Evolutionary conservation across 2,888 invertebrate genomes (phyloP).

Genomic region (Baccha elongata): DNA sequence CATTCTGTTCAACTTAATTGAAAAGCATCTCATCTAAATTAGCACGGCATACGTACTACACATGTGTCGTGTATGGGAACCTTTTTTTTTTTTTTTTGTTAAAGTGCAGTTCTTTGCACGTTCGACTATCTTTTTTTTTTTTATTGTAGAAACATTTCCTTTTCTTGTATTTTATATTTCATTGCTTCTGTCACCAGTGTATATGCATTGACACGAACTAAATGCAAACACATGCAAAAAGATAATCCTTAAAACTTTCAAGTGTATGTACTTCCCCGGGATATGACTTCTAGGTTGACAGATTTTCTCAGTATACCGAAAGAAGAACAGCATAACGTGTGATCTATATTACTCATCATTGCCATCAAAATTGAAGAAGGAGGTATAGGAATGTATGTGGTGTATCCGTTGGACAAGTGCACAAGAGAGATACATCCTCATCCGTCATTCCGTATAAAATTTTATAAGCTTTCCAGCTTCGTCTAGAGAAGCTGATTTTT

Average conservation of each 20-base stretch:
- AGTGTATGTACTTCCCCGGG: conserved; percentile 24
- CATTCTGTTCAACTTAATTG: conserved; percentile 68
- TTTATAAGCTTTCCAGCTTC: conserved; percentile 42
- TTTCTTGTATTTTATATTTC: background rate
- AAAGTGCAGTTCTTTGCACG: conserved; percentile 73
- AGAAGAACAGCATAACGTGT: background rate
- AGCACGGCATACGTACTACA: conserved; percentile 58
- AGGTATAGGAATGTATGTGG: conserved; percentile 10
- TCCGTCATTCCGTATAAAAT: conserved; percentile 43
- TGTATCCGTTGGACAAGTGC: conserved; percentile 66
- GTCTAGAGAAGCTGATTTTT: conserved; percentile 40
- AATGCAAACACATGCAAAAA: conserved; percentile 30
- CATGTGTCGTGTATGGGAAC: conserved; percentile 10
- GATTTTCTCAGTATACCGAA: conserved; percentile 12
- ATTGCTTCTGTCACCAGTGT: conserved; percentile 23
- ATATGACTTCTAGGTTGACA: conserved; percentile 42
- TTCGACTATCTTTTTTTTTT: conserved; percentile 61
- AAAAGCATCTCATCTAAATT: conserved; percentile 74
- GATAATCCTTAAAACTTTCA: conserved; percentile 45
- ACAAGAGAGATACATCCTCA: conserved; percentile 56
- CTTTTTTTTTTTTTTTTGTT: conserved; percentile 14
- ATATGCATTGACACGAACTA: conserved; percentile 63
- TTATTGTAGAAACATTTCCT: conserved; percentile 31
- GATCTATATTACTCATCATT: conserved; percentile 56
- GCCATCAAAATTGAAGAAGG: background rate